Evolutionary conservation across 2,888 invertebrate genomes (phyloP), one percentile per base, ranked within the genome.

Genomic region (Chymomyza caudatula): DNA sequence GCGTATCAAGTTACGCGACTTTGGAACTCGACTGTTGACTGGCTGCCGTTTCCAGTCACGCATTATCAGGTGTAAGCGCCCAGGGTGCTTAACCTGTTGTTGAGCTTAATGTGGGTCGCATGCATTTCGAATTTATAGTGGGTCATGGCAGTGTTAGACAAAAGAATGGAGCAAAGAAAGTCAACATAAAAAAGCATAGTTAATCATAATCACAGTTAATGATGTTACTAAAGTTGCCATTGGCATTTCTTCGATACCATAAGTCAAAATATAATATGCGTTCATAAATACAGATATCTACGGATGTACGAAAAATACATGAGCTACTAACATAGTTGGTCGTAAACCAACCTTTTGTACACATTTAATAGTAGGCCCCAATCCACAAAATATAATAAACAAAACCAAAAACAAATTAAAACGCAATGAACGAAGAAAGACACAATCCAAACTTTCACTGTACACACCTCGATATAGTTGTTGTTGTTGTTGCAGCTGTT

Each of bases 11-110:
- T 53, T 53, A 53, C 53, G 25, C 53, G 15, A 11, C 29, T 37
- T 8, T 11, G 29, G 29, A 37, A 37, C 8, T 37, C 29, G 11
- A 37, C 29, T 37, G 29, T 13, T 11, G 11, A 37, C 29, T 4
- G 29, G 29, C 44, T 47, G 44, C 17, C 44, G 15, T 47, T 17
- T 47, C 3, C 13, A 19, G 51, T 77, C 85, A 81, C 85, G 79
- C 80, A 78, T 78, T 82, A 81, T 81, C 80, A 78, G 75, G 82
- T 77, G 77, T 72, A 76, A 71, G 64, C 62, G 67, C 49, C 42
- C 44, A 61, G 72, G 80, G 80, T 81, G 80, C 66, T 81, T 81
- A 82, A 81, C 82, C 80, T 52, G 75, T 4, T 53, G 52, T 63
- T 19, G 66, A 71, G 78, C 11, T 68, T 78, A 69, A 55, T 47